Conservation (phyloP, 2,888 invertebrate genomes). For the Scotopteryx bipunctaria region DNA sequence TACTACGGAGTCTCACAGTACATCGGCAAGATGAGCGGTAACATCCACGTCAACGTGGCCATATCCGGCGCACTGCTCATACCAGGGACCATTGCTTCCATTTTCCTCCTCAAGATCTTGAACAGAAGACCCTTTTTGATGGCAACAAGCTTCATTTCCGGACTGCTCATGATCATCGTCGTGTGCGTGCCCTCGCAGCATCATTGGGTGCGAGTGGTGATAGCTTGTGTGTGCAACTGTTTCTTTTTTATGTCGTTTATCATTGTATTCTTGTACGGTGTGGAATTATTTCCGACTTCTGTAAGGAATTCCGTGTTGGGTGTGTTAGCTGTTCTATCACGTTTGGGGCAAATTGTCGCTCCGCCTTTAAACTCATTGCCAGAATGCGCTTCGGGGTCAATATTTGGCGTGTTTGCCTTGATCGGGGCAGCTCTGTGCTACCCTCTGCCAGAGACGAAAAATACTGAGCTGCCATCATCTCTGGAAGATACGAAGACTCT, state of each 20-base stretch:
- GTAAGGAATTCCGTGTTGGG: conserved; percentile 93
- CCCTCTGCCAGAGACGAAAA: conserved; percentile 85
- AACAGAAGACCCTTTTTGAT: conserved; percentile 86
- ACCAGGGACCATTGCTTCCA: conserved; percentile 84
- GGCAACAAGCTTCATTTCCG: conserved; percentile 72
- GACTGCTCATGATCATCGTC: conserved; percentile 57
- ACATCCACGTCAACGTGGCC: conserved; percentile 91
- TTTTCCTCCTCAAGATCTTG: conserved; percentile 82
- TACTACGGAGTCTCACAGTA: conserved; percentile 93
- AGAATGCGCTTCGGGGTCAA: conserved; percentile 52
- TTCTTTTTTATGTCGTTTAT: conserved; percentile 92
- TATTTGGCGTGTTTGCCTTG: conserved; percentile 87
- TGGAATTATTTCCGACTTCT: conserved; percentile 93
- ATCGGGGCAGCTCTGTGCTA: conserved; percentile 85
- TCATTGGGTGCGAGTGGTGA: conserved; percentile 76
- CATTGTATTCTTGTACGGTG: conserved; percentile 91
- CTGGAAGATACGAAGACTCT: conserved; percentile 55
- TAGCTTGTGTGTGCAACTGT: conserved; percentile 88
- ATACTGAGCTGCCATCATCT: conserved; percentile 58
- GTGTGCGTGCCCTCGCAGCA: conserved; percentile 48
- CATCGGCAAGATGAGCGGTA: conserved; percentile 88
- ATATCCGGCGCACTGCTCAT: conserved; percentile 86
- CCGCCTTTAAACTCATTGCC: conserved; percentile 87
- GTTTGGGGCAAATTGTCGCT: conserved; percentile 91
- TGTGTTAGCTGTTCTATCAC: conserved; percentile 89